phyloP scores from a whole-genome alignment of 2,797 vertebrate genomes.

The Poeciliopsis infans region DNA sequence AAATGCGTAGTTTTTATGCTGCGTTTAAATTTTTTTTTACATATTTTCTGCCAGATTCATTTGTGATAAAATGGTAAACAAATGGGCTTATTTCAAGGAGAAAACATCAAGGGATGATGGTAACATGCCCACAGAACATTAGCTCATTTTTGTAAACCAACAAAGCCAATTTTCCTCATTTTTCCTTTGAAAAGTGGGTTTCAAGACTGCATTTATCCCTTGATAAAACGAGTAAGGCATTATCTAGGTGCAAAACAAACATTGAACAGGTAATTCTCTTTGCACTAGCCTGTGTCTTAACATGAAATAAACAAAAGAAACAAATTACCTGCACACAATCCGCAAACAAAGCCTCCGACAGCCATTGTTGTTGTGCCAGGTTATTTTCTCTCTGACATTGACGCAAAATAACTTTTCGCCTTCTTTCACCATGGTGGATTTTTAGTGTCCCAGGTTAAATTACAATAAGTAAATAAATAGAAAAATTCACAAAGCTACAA shows the following conservation, averaged over 20 bases:
- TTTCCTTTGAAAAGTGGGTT: slow-evolving; percentile 6
- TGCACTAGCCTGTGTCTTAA: slow-evolving; percentile 54
- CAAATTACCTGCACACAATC: slow-evolving; percentile 49
- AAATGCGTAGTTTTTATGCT: background rate
- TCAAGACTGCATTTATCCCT: slow-evolving; percentile 45
- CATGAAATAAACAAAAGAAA: slow-evolving; percentile 59
- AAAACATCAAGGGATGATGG: background rate
- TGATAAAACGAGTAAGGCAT: slow-evolving; percentile 45
- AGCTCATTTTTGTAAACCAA: background rate
- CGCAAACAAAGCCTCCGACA: slow-evolving; percentile 18
- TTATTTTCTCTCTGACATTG: slow-evolving; percentile 39
- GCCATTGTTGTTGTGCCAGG: slow-evolving; percentile 33
- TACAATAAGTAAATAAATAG: slow-evolving; percentile 1
- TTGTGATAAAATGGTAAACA: background rate
- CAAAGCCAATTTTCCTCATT: background rate
- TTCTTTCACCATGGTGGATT: slow-evolving; percentile 21
- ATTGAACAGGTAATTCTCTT: slow-evolving; percentile 65
- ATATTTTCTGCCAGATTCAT: background rate
- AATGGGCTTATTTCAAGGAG: background rate
- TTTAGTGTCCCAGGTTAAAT: slow-evolving; percentile 17
- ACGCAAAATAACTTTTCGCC: slow-evolving; percentile 16
- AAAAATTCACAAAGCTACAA: background rate
- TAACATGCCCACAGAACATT: background rate
- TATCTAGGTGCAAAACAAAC: slow-evolving; percentile 54
- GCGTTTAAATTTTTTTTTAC: background rate